A percentile compares a stretch with the other conserved stretches of the same genome.
These are phyloP conservation scores for Tarsius wallacei DNA, from an alignment of 2,797 vertebrate species.

Conservation along the genomic window DNA sequence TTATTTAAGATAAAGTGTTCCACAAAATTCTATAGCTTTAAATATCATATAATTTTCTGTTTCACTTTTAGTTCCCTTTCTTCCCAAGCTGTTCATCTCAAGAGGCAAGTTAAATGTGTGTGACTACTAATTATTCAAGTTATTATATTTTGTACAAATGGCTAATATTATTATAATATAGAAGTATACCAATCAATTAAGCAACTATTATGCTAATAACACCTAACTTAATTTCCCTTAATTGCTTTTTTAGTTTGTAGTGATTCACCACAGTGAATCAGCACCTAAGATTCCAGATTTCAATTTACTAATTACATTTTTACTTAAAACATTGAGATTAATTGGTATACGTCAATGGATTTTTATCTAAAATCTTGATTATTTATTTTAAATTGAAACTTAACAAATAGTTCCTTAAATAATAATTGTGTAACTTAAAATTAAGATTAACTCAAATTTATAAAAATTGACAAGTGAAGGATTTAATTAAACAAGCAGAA, in stretches of 20 bases:
- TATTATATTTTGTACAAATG: conserved; percentile 84
- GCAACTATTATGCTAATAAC: conserved; percentile 79
- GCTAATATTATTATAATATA: conserved; percentile 84
- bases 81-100: conserved; percentile 96
- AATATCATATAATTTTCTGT: conserved; percentile 89
- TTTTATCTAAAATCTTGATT: conserved; percentile 60
- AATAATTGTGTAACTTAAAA: conserved; percentile 46
- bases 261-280: conserved; percentile 76
- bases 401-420: conserved; percentile 38
- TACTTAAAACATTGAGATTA: conserved; percentile 75
- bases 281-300: conserved; percentile 76
- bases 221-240: conserved; percentile 83
- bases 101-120: conserved; percentile 95
- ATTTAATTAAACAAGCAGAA: neutral
- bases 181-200: conserved; percentile 81
- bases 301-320: conserved; percentile 84
- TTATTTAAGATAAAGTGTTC: conserved; percentile 38
- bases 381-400: conserved; percentile 61
- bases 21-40: conserved; percentile 41
- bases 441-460: conserved; percentile 40
- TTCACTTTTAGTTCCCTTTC: conserved; percentile 95
- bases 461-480: conserved; percentile 37
- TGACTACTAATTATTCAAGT: conserved; percentile 90
- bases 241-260: conserved; percentile 77
- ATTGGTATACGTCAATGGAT: conserved; percentile 44